phyloP scores from a whole-genome alignment of 35 echinoderm and acorn worm genomes.

The Heliocidaris tuberculata region DNA sequence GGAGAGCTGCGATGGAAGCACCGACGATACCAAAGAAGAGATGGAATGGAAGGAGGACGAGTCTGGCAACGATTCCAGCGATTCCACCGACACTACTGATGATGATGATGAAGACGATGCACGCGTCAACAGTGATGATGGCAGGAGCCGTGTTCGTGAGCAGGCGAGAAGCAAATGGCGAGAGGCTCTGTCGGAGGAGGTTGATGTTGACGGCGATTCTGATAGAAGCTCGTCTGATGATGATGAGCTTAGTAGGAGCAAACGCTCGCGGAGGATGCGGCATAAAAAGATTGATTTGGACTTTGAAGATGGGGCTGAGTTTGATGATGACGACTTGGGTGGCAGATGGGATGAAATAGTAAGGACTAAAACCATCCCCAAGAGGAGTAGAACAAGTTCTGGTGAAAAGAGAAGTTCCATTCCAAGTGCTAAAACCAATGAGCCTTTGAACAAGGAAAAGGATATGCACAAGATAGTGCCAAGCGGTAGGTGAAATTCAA shows the following conservation, averaged over 20 bases:
- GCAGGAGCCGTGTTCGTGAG: neutral
- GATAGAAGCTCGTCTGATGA: neutral
- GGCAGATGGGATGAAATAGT: neutral
- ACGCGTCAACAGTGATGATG: neutral
- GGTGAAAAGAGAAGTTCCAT: neutral
- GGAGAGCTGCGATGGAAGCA: neutral
- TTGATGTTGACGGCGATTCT: neutral
- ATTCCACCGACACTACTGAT: neutral
- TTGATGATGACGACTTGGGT: neutral
- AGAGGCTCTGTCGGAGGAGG: neutral
- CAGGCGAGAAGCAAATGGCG: neutral
- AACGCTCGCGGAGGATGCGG: constrained; percentile 2
- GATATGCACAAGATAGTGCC: neutral
- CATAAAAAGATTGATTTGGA: constrained; percentile 43
- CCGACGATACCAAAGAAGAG: neutral
- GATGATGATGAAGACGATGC: neutral
- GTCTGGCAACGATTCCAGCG: neutral
- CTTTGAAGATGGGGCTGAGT: constrained; percentile 24
- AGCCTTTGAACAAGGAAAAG: neutral
- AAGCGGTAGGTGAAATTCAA: neutral
- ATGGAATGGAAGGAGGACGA: neutral
- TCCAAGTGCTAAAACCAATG: neutral
- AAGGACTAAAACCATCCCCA: neutral
- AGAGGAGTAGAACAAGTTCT: neutral
- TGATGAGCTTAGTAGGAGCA: neutral